A percentile compares a stretch with the other conserved stretches of the same genome.
Conservation (phyloP, 2,797 vertebrate genomes). For the Oophaga sylvatica region DNA sequence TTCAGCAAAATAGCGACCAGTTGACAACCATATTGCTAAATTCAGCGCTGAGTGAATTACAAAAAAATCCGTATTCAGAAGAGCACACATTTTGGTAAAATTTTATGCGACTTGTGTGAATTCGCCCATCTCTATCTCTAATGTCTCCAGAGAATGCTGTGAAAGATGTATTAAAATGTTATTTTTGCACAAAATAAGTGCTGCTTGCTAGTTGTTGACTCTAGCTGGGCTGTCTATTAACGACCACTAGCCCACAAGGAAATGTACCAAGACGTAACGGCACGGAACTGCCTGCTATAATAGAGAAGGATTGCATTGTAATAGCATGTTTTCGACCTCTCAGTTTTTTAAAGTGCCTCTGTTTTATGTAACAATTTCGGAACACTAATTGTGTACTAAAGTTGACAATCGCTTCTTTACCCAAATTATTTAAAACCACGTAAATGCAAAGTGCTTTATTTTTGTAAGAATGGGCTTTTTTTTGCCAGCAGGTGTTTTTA, state of each 20-base stretch:
- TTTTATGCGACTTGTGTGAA: too few species aligned
- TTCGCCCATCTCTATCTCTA: background rate
- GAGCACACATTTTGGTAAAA: too few species aligned
- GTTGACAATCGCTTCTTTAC: conserved; percentile 58
- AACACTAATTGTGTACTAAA: conserved; percentile 60
- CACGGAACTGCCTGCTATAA: conserved; percentile 47
- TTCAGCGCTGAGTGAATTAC: too few species aligned
- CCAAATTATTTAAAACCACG: conserved; percentile 59
- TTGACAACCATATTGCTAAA: too few species aligned
- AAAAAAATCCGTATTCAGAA: too few species aligned
- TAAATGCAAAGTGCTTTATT: conserved; percentile 60
- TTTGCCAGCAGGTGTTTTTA: conserved; percentile 56
- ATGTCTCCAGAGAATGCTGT: conserved; percentile 30
- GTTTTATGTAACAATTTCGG: conserved; percentile 47
- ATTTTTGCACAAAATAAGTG: conserved; percentile 52
- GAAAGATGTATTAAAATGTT: conserved; percentile 53
- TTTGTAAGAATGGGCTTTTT: conserved; percentile 52
- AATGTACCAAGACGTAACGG: conserved; percentile 45
- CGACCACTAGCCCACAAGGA: conserved; percentile 47
- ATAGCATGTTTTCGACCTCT: conserved; percentile 54
- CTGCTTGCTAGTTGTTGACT: conserved; percentile 48
- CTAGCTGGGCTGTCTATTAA: conserved; percentile 50
- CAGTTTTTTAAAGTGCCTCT: conserved; percentile 51
- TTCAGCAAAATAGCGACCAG: too few species aligned
- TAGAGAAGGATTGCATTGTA: conserved; percentile 54